phyloP scores from a whole-genome alignment of 1,140 invertebrate genomes.

The Lepeophtheirus salmonis region DNA sequence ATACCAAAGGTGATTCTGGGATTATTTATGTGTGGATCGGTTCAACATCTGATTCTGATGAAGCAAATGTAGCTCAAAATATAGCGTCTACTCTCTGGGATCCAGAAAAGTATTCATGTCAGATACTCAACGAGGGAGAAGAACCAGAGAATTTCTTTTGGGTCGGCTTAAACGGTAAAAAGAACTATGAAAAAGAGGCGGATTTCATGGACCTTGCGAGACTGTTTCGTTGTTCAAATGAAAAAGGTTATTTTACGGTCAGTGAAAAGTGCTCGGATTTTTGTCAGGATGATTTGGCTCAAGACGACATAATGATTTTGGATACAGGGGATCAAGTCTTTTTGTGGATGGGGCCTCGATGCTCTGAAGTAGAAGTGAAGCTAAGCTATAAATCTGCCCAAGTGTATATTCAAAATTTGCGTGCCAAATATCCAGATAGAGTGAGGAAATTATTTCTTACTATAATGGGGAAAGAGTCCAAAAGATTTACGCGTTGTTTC shows the following conservation, averaged over 20 bases:
- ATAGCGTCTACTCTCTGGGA: slow-evolving; percentile 81
- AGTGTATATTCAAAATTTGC: slow-evolving; percentile 94
- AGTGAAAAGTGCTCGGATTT: slow-evolving; percentile 99
- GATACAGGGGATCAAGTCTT: slow-evolving; percentile 97
- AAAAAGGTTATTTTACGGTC: slow-evolving; percentile 96
- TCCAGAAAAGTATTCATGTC: slow-evolving; percentile 33
- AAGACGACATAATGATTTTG: slow-evolving; percentile 98
- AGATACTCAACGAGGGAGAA: slow-evolving; percentile 73
- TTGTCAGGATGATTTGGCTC: slow-evolving; percentile 98
- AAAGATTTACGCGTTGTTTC: slow-evolving; percentile 90
- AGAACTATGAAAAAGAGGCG: slow-evolving; percentile 73
- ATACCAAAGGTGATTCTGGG: slow-evolving; percentile 66
- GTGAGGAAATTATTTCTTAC: slow-evolving; percentile 86
- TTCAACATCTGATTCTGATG: slow-evolving; percentile 63
- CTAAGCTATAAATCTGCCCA: slow-evolving; percentile 94
- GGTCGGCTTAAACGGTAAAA: slow-evolving; percentile 79
- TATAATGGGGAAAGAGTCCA: slow-evolving; percentile 87
- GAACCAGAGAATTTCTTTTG: slow-evolving; percentile 99
- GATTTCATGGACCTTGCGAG: slow-evolving; percentile 84
- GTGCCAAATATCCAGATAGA: slow-evolving; percentile 78
- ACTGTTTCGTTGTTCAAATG: slow-evolving; percentile 94
- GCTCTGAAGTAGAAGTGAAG: slow-evolving; percentile 97
- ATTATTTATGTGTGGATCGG: slow-evolving; percentile 98
- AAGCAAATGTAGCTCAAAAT: slow-evolving; percentile 69
- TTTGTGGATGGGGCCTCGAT: slow-evolving; percentile 86